Evolutionary conservation across 1,140 invertebrate genomes (phyloP).

Genomic region (Xylocopa sonorina): DNA sequence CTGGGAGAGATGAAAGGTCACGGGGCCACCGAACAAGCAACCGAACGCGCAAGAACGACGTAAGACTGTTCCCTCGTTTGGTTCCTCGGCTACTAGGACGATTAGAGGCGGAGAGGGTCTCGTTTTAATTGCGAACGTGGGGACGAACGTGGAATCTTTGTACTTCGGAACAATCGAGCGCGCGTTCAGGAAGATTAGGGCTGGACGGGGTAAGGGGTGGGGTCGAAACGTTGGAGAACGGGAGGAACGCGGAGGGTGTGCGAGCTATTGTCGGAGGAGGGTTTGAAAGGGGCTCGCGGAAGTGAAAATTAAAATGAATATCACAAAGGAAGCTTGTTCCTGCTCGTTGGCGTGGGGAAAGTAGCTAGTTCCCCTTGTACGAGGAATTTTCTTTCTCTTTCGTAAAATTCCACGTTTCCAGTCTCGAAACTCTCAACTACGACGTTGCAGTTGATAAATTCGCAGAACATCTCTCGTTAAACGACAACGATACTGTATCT

Average conservation of each 20-base stretch:
- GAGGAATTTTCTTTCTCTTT: too few species aligned
- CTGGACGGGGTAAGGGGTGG: neutral
- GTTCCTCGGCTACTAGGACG: neutral
- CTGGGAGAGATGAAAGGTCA: conserved; percentile 14
- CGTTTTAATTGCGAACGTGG: too few species aligned
- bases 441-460: neutral
- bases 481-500: too few species aligned
- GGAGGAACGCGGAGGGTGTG: neutral
- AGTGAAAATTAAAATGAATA: conserved; percentile 27
- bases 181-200: conserved; percentile 7
- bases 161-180: conserved; percentile 9
- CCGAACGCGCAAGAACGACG: too few species aligned
- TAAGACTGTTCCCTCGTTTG: neutral
- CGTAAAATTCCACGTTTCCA: too few species aligned
- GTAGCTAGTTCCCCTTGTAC: neutral
- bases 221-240: neutral
- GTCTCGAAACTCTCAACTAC: too few species aligned
- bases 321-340: conserved; percentile 8
- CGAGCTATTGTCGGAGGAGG: neutral
- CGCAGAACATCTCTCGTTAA: too few species aligned
- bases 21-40: conserved; percentile 1
- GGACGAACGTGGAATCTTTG: neutral
- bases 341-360: neutral
- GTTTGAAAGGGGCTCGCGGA: conserved; percentile 20
- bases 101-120: neutral